Evolutionary conservation across 2,888 invertebrate genomes (phyloP).

Genomic region (Chaitophorus viminalis): DNA sequence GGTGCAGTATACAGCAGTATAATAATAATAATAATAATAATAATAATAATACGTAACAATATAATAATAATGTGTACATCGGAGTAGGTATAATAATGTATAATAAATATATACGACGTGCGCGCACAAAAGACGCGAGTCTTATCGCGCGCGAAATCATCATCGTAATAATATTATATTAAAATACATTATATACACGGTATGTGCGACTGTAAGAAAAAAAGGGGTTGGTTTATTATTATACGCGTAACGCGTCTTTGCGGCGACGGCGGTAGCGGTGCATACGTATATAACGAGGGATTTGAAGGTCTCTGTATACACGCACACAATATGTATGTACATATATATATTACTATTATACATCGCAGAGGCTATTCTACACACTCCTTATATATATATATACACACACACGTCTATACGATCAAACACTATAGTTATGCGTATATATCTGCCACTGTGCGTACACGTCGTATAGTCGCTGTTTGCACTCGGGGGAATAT

Average conservation of each 20-base stretch:
- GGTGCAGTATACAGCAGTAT: neutral
- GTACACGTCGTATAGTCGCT: neutral
- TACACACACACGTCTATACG: neutral
- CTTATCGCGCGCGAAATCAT: neutral
- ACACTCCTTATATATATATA: neutral
- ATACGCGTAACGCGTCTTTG: conserved; percentile 17
- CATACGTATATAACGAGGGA: neutral
- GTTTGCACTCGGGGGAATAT: conserved; percentile 36
- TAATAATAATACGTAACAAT: conserved; percentile 12
- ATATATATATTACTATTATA: neutral
- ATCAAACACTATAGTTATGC: neutral
- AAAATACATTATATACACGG: neutral
- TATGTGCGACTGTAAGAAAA: neutral
- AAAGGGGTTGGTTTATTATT: conserved; percentile 29
- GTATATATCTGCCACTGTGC: neutral
- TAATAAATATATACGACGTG: neutral
- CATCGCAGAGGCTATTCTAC: neutral
- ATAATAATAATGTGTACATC: neutral
- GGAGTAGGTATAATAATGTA: neutral
- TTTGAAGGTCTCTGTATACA: neutral
- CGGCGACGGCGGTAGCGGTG: neutral
- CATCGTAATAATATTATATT: neutral
- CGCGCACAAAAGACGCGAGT: neutral
- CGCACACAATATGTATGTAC: neutral
- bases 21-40: neutral